Conservation (phyloP, 2,797 vertebrate genomes). For the Cryptoprocta ferox region DNA sequence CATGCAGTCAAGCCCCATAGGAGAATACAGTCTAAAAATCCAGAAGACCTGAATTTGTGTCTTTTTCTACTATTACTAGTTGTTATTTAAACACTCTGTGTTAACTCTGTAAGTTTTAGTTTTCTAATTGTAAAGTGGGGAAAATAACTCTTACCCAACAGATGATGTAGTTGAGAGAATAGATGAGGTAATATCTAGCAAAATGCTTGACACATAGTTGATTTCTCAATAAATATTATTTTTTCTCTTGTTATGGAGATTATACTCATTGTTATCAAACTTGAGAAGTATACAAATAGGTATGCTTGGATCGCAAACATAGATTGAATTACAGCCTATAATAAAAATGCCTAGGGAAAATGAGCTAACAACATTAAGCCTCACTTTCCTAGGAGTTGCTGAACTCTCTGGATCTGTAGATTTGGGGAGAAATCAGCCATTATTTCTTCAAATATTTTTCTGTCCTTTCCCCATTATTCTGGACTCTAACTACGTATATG, state of each 20-base stretch:
- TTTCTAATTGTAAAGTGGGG: neutral
- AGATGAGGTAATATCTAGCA: neutral
- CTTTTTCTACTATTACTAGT: neutral
- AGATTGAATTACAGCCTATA: neutral
- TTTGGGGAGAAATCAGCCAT: neutral
- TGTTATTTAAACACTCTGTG: neutral
- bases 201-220: neutral
- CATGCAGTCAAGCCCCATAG: neutral
- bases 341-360: constrained; percentile 6
- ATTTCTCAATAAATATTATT: neutral
- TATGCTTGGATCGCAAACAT: neutral
- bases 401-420: neutral
- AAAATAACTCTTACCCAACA: neutral
- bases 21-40: neutral
- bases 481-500: neutral
- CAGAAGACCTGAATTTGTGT: neutral
- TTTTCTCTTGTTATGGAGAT: neutral
- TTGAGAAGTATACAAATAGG: neutral
- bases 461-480: neutral
- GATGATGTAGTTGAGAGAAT: neutral
- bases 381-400: neutral
- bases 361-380: neutral
- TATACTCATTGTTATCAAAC: neutral
- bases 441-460: constrained; percentile 13
- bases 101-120: neutral